phyloP scores from a whole-genome alignment of 2,888 invertebrate species.

The Clistopyga incitator region DNA sequence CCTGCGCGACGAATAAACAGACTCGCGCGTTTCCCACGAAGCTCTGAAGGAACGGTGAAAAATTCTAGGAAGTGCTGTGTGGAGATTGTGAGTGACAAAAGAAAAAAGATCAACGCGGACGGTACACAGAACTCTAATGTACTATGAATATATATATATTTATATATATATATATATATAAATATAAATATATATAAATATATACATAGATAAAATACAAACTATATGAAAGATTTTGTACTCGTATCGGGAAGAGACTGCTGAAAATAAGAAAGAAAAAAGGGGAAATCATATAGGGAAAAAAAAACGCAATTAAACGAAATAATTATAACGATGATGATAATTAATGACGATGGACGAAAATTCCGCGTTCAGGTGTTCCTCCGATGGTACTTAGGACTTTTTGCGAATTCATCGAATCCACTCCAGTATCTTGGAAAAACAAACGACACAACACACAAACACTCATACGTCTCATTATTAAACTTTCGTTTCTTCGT shows the following conservation, averaged over 20 bases:
- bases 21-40: slow-evolving; percentile 50
- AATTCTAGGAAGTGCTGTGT: slow-evolving; percentile 45
- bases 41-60: slow-evolving; percentile 32
- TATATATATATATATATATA: slow-evolving; percentile 56
- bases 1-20: slow-evolving; percentile 30
- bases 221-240: slow-evolving; percentile 62
- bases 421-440: slow-evolving; percentile 33
- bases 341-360: slow-evolving; percentile 36
- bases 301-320: slow-evolving; percentile 35
- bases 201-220: slow-evolving; percentile 61
- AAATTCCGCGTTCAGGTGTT: slow-evolving; percentile 43
- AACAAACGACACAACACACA: slow-evolving; percentile 15
- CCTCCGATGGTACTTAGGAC: slow-evolving; percentile 55
- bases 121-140: slow-evolving; percentile 40
- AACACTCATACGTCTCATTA: slow-evolving; percentile 6
- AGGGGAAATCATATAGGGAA: background rate
- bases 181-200: slow-evolving; percentile 55
- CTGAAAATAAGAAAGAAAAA: slow-evolving; percentile 25
- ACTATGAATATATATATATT: slow-evolving; percentile 59
- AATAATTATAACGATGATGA: slow-evolving; percentile 48
- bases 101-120: slow-evolving; percentile 12
- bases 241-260: slow-evolving; percentile 46
- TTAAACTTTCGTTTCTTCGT: slow-evolving; percentile 25
- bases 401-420: slow-evolving; percentile 42
- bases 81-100: slow-evolving; percentile 51